Evolutionary conservation across 2,113 vertebrate species (phyloP).

Genomic region (Rana temporaria): DNA sequence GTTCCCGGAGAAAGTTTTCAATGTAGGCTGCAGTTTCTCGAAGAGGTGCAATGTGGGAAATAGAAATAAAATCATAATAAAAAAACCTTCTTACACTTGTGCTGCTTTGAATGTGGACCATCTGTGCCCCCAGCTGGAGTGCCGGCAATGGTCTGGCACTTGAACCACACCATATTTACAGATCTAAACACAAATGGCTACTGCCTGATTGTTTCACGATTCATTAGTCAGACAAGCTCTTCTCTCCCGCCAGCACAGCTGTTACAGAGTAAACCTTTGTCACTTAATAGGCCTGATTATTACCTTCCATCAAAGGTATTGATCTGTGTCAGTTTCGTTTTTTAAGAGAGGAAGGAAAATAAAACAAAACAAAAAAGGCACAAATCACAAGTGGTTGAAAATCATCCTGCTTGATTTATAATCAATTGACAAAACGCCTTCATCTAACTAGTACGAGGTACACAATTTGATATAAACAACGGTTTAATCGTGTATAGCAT

Average conservation of each 20-base stretch:
- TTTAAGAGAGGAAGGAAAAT: constrained; percentile 80
- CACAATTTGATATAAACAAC: not conserved
- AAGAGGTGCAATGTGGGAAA: constrained; percentile 82
- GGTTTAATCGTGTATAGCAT: not conserved
- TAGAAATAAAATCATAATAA: constrained; percentile 71
- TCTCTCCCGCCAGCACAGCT: constrained; percentile 98
- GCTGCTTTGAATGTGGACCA: constrained; percentile 95
- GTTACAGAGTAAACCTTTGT: constrained; percentile 99
- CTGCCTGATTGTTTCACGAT: constrained; percentile 99
- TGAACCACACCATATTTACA: constrained; percentile 99
- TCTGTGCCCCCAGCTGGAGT: constrained; percentile 99
- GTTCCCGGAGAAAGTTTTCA: constrained; percentile 9
- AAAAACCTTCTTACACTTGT: constrained; percentile 75
- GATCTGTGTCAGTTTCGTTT: constrained; percentile 94
- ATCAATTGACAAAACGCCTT: constrained; percentile 13
- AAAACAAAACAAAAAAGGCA: constrained; percentile 38
- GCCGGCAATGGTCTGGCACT: constrained; percentile 99
- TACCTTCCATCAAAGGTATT: constrained; percentile 98
- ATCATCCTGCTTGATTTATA: constrained; percentile 3
- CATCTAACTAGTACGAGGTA: not conserved
- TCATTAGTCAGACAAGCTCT: constrained; percentile 99
- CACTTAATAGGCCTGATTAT: constrained; percentile 99
- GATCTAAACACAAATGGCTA: constrained; percentile 99
- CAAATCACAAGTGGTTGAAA: constrained; percentile 36
- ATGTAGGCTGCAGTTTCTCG: constrained; percentile 70